Conservation (phyloP, 2,888 invertebrate genomes). For the Acleris cristana region DNA sequence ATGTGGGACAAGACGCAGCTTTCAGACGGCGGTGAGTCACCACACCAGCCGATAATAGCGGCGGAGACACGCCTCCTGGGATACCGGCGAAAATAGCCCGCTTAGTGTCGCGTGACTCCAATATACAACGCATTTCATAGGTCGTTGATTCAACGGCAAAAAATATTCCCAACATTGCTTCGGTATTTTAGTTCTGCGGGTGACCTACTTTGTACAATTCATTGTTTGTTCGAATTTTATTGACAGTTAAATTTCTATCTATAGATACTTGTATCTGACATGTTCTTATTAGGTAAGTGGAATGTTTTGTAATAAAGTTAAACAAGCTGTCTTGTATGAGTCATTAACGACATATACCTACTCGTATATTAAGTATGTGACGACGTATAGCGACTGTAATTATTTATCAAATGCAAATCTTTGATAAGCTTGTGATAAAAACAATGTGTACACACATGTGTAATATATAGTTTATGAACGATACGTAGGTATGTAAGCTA, state of each 20-base stretch:
- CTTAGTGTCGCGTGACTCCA: constrained; percentile 75
- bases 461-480: too few relatives aligned
- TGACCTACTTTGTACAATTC: constrained; percentile 23
- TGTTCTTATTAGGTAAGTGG: not conserved
- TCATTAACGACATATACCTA: not conserved
- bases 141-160: constrained; percentile 50
- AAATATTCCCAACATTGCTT: constrained; percentile 28
- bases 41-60: constrained; percentile 76
- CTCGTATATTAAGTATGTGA: too few relatives aligned
- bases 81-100: constrained; percentile 75
- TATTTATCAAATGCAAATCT: constrained; percentile 2
- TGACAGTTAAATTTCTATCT: too few relatives aligned
- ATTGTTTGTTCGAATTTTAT: constrained; percentile 9
- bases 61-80: constrained; percentile 82
- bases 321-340: not conserved
- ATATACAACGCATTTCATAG: constrained; percentile 59
- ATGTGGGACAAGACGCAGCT: constrained; percentile 80
- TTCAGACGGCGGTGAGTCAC: constrained; percentile 79
- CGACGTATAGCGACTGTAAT: too few relatives aligned
- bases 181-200: constrained; percentile 26
- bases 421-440: not conserved
- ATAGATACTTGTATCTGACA: not conserved
- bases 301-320: constrained; percentile 3
- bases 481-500: not conserved
- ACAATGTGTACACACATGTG: not conserved